Percentiles rank a stretch among this genome's conserved stretches.
Conservation (phyloP, 2,888 invertebrate genomes). For the Monoplex corrugatus region DNA sequence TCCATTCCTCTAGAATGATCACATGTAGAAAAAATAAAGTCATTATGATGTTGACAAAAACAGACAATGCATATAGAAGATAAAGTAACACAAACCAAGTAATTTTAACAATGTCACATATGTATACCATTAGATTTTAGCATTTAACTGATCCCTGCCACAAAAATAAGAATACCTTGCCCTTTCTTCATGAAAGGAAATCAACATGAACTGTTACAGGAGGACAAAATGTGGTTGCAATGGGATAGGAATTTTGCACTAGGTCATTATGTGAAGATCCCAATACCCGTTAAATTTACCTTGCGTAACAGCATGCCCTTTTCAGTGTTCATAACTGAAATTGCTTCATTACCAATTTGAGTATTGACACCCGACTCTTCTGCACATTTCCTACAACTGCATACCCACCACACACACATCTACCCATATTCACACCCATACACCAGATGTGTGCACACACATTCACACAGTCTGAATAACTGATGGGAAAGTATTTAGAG, state of each 20-base stretch:
- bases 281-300: not conserved
- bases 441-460: not conserved
- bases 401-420: not conserved
- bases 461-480: not conserved
- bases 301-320: not conserved
- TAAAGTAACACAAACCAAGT: too few relatives aligned
- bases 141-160: too few relatives aligned
- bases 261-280: conserved; percentile 9
- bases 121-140: too few relatives aligned
- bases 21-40: too few relatives aligned
- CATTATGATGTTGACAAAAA: too few relatives aligned
- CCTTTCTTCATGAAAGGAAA: too few relatives aligned
- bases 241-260: not conserved
- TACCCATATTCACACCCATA: not conserved
- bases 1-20: too few relatives aligned
- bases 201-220: not conserved
- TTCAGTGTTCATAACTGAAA: not conserved
- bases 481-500: not conserved
- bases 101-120: too few relatives aligned
- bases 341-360: not conserved
- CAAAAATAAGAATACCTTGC: too few relatives aligned
- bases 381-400: not conserved
- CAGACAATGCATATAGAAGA: too few relatives aligned
- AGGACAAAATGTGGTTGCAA: not conserved
- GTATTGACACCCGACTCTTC: not conserved